A percentile compares a stretch with the other conserved stretches of the same genome.
Evolutionary conservation across 2,797 vertebrate genomes (phyloP).

Genomic region (Notolepis coatsorum): DNA sequence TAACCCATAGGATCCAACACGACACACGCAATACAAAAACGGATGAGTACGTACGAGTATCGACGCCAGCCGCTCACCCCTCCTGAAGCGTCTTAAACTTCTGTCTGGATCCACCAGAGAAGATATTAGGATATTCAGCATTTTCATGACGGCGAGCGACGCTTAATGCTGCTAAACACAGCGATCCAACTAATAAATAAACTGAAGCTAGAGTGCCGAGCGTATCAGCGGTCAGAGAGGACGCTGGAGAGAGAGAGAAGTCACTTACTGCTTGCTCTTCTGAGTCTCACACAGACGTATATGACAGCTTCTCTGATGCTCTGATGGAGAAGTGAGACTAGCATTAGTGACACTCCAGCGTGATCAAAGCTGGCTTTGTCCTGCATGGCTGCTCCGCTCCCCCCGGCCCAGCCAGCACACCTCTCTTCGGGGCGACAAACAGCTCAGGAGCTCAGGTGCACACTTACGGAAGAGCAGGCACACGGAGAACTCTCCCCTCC

Average conservation of each 20-base stretch:
- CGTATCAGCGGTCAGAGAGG: constrained; percentile 23
- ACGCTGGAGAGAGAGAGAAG: constrained; percentile 1
- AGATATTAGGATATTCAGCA: constrained; percentile 83
- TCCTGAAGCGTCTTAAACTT: constrained; percentile 77
- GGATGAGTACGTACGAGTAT: constrained; percentile 76
- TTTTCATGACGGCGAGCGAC: too few relatives aligned
- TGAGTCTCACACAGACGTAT: constrained; percentile 53
- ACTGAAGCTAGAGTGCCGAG: constrained; percentile 3
- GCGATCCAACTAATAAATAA: constrained; percentile 28
- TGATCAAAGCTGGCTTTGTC: constrained; percentile 80
- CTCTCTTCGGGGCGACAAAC: constrained; percentile 44
- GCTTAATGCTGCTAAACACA: too few relatives aligned
- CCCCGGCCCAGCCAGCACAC: constrained; percentile 16
- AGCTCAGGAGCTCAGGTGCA: constrained; percentile 83
- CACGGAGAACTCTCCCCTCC: constrained; percentile 69
- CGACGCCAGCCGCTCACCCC: constrained; percentile 78
- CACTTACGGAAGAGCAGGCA: constrained; percentile 79
- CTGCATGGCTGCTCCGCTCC: constrained; percentile 36
- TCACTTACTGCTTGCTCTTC: constrained; percentile 30
- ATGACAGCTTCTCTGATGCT: constrained; percentile 66
- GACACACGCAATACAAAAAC: constrained; percentile 19
- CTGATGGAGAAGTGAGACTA: constrained; percentile 55
- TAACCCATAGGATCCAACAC: too few relatives aligned
- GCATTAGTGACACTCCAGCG: constrained; percentile 75
- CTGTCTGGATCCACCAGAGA: constrained; percentile 79